Evolutionary conservation across 2,888 invertebrate genomes (phyloP).

Genomic region (Synanthedon vespiformis): DNA sequence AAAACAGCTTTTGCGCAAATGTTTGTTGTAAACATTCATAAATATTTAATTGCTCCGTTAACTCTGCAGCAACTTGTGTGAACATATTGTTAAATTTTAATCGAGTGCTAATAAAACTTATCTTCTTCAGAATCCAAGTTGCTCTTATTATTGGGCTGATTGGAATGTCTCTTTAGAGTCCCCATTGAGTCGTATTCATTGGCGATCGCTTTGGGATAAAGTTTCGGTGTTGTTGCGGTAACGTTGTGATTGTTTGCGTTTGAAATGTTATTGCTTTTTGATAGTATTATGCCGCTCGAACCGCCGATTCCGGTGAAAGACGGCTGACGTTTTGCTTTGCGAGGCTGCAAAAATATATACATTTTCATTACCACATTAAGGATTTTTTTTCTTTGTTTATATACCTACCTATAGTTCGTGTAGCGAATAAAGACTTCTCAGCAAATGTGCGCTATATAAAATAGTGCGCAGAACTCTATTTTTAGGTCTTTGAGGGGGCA

Average conservation of each 20-base stretch:
- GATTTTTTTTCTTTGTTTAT: too few relatives aligned
- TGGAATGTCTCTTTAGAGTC: constrained; percentile 82
- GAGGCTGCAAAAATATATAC: constrained; percentile 35
- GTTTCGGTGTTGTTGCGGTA: constrained; percentile 71
- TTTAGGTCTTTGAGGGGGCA: too few relatives aligned
- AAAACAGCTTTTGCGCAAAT: too few relatives aligned
- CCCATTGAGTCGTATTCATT: constrained; percentile 83
- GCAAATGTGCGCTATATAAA: too few relatives aligned
- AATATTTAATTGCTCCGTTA: too few relatives aligned
- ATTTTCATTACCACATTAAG: too few relatives aligned
- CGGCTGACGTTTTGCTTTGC: constrained; percentile 75
- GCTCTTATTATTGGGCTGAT: constrained; percentile 74
- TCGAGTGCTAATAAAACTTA: constrained; percentile 65
- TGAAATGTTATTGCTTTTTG: constrained; percentile 69
- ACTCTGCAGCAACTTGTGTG: too few relatives aligned
- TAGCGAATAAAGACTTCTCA: too few relatives aligned
- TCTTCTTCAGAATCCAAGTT: constrained; percentile 75
- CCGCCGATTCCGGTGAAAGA: constrained; percentile 74
- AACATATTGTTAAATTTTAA: too few relatives aligned
- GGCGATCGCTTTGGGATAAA: constrained; percentile 76
- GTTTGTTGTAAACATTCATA: too few relatives aligned
- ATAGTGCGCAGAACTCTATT: too few relatives aligned
- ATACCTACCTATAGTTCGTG: too few relatives aligned
- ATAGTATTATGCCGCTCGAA: constrained; percentile 65
- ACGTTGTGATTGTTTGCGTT: constrained; percentile 74